These are phyloP conservation scores for Drepanosiphum platanoidis DNA, from an alignment of 2,888 invertebrate species.

Conservation along the genomic window DNA sequence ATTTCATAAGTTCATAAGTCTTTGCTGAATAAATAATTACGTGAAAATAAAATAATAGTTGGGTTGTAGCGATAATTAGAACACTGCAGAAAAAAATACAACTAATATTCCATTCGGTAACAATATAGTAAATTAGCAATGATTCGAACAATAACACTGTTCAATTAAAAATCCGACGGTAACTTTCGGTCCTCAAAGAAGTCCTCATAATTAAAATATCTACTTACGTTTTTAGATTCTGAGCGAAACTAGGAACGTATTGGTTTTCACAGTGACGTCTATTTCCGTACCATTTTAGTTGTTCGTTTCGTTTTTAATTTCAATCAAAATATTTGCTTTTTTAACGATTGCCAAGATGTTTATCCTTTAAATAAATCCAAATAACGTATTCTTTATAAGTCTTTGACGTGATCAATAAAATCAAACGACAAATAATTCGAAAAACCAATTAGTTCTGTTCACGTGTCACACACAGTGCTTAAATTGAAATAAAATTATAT, in stretches of 20 bases:
- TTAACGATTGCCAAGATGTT: too few species aligned
- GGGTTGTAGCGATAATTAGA: neutral
- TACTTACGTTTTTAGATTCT: neutral
- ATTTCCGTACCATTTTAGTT: neutral
- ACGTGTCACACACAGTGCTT: too few species aligned
- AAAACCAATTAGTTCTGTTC: too few species aligned
- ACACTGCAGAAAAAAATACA: neutral
- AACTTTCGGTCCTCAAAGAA: neutral
- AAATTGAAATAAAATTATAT: too few species aligned
- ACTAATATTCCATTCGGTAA: neutral
- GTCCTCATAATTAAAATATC: neutral
- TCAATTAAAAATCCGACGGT: neutral
- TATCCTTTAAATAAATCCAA: too few species aligned
- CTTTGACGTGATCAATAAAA: too few species aligned
- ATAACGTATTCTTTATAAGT: too few species aligned
- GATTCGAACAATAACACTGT: neutral
- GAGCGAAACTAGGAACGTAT: neutral
- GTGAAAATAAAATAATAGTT: neutral
- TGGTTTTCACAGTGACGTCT: neutral
- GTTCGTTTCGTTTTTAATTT: neutral
- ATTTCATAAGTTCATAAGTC: neutral
- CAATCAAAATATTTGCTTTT: too few species aligned
- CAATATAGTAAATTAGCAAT: neutral
- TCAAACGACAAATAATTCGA: too few species aligned
- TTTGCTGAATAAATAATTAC: constrained; percentile 2